Evolutionary conservation across 1,140 invertebrate genomes (phyloP).

Genomic region (Ceratitis capitata): DNA sequence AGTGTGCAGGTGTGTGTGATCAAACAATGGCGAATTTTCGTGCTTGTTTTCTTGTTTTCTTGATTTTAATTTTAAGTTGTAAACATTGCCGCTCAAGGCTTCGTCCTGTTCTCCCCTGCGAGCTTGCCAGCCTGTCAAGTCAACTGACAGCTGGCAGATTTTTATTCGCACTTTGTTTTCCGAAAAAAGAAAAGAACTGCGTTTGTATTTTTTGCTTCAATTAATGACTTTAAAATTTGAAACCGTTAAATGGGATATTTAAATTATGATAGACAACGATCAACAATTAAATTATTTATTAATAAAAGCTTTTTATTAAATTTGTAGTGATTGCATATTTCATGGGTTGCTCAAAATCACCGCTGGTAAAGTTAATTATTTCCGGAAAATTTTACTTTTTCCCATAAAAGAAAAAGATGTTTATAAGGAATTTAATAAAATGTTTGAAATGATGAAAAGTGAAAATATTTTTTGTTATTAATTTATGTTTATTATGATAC

Average conservation of each 20-base stretch:
- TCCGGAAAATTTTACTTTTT: too few species aligned
- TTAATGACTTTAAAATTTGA: background rate
- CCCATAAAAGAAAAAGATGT: too few species aligned
- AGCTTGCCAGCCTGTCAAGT: background rate
- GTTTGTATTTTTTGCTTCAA: background rate
- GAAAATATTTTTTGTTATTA: background rate
- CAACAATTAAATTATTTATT: background rate
- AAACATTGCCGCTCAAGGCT: background rate
- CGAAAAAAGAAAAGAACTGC: too few species aligned
- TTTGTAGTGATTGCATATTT: background rate
- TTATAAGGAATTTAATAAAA: too few species aligned
- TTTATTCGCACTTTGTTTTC: background rate
- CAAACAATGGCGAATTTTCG: background rate
- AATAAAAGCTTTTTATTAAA: background rate
- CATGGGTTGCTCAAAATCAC: too few species aligned
- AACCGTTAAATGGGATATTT: background rate
- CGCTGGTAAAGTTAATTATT: too few species aligned
- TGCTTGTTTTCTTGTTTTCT: background rate
- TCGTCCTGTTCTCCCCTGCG: too few species aligned
- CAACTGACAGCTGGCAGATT: background rate
- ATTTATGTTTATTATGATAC: background rate
- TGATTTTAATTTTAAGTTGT: background rate
- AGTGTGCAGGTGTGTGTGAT: background rate
- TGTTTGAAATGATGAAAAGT: too few species aligned
- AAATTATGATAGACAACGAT: background rate